Percentiles rank a stretch among this genome's conserved stretches.
These are phyloP conservation scores for Rhaphigaster nebulosa DNA, from an alignment of 2,888 invertebrate genomes.

Conservation along the genomic window DNA sequence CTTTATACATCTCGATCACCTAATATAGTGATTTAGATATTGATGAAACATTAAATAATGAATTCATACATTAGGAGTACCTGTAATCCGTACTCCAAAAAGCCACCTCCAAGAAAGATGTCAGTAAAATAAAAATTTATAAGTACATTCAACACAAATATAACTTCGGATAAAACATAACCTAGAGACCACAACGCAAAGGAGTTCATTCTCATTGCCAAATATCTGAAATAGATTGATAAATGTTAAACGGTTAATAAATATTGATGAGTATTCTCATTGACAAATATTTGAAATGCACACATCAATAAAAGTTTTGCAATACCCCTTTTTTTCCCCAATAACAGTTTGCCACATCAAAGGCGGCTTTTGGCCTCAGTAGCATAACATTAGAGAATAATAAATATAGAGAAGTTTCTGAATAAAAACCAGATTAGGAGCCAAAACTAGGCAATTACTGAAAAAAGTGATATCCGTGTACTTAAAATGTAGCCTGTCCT, in stretches of 20 bases:
- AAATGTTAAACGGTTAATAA: neutral
- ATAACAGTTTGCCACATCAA: no score
- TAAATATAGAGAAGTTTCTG: no score
- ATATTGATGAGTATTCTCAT: neutral
- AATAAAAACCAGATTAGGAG: no score
- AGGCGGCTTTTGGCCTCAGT: no score
- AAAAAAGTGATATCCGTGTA: no score
- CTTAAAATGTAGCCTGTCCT: no score
- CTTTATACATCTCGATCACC: no score
- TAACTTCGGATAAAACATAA: slow-evolving; percentile 45
- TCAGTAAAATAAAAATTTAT: slow-evolving; percentile 54
- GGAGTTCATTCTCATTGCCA: slow-evolving; percentile 38
- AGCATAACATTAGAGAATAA: no score
- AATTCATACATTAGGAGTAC: neutral
- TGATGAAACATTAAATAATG: neutral
- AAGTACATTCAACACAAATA: slow-evolving; percentile 43
- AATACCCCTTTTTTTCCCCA: no score
- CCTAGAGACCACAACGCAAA: slow-evolving; percentile 45
- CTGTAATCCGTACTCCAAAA: slow-evolving; percentile 56
- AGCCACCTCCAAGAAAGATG: slow-evolving; percentile 50
- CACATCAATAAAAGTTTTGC: no score
- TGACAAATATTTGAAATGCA: no score
- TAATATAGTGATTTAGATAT: neutral
- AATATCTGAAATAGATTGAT: slow-evolving; percentile 47
- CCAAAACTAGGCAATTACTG: no score